These are phyloP conservation scores for Chaetodon trifasciatus DNA, from an alignment of 2,797 vertebrate genomes.

Conservation along the genomic window DNA sequence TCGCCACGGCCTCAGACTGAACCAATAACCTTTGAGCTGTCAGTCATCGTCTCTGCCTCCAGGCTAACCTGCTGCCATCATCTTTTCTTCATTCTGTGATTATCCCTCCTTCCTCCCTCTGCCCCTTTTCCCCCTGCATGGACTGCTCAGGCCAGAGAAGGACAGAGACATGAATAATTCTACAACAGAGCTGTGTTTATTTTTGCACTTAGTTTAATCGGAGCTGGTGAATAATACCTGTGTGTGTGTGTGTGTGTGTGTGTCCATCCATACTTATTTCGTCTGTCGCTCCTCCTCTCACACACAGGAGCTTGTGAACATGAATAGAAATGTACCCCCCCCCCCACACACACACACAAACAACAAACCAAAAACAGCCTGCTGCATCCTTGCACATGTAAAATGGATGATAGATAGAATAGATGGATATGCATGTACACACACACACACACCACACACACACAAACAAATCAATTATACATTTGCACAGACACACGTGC, in stretches of 20 bases:
- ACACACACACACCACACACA: slow-evolving; percentile 16
- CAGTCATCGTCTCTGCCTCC: slow-evolving; percentile 46
- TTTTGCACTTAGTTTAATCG: slow-evolving; percentile 82
- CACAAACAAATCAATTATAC: slow-evolving; percentile 29
- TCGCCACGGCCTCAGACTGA: slow-evolving; percentile 8
- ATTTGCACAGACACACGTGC: slow-evolving; percentile 17
- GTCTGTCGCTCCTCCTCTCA: not conserved
- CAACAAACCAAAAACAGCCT: not conserved
- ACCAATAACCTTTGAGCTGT: slow-evolving; percentile 49
- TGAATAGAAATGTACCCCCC: slow-evolving; percentile 32
- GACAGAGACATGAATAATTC: slow-evolving; percentile 70
- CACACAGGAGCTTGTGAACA: slow-evolving; percentile 13
- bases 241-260: slow-evolving; percentile 21
- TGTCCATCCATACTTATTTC: too few relatives aligned
- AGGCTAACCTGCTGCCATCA: slow-evolving; percentile 50
- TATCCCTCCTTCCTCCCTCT: slow-evolving; percentile 22
- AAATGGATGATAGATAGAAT: slow-evolving; percentile 12
- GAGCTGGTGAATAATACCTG: slow-evolving; percentile 33
- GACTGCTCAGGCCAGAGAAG: slow-evolving; percentile 26
- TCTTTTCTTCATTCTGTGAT: slow-evolving; percentile 46
- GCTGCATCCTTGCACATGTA: not conserved
- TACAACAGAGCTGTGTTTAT: slow-evolving; percentile 68
- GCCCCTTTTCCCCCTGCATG: slow-evolving; percentile 26
- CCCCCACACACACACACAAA: slow-evolving; percentile 23
- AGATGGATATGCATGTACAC: not conserved